Base-by-base conservation (phyloP, 2,113 vertebrate species). In the Hypanus sabinus region DNA sequence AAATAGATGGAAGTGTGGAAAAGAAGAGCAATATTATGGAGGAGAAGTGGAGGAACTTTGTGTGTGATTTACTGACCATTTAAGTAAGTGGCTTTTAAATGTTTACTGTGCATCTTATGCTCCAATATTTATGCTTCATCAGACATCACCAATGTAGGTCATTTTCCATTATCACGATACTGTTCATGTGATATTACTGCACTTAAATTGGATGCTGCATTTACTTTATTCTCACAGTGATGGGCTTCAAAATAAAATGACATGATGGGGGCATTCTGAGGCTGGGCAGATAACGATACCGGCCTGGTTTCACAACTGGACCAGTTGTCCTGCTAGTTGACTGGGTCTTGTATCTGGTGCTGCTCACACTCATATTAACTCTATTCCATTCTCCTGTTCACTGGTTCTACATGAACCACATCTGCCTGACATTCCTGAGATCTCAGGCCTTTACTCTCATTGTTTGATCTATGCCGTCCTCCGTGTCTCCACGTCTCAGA, bases 401-500 rank as follows among this genome's bases (percentile, higher is more conserved):
- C 60, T 90, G 85, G 85, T 68, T 33, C 30, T 90, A 65, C 60
- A 90, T 90, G 85, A 90, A 90, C 85, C 60, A 90, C 62, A 90
- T 90, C 60, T 90, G 60, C 60, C 60, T 90, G 60, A 90, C 60
- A 33, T 90, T 90, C 85, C 36, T 93, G 91, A 93, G 55, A 93
- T 93, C 65, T 71, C 91, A 75, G 65, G 91, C 91, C 91, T 93
- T 36, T 93, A 71, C 70, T 73, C 68, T 27, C 91, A 93, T 73
- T 71, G 68, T 93, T 93, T 93, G 91, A 93, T 93, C 46, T 27
- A 20, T 93, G 91, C 68, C 91, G 68, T 93, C 70, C 91, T 93
- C 68, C 38, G 71, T 73, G 65, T 93, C 68, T 93, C 91, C 91
- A 93, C 36, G 70, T 93, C 91, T 73, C 91, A 93, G 91, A 93